Base-by-base conservation (phyloP, 2,113 vertebrate species). In the Ginglymostoma cirratum region DNA sequence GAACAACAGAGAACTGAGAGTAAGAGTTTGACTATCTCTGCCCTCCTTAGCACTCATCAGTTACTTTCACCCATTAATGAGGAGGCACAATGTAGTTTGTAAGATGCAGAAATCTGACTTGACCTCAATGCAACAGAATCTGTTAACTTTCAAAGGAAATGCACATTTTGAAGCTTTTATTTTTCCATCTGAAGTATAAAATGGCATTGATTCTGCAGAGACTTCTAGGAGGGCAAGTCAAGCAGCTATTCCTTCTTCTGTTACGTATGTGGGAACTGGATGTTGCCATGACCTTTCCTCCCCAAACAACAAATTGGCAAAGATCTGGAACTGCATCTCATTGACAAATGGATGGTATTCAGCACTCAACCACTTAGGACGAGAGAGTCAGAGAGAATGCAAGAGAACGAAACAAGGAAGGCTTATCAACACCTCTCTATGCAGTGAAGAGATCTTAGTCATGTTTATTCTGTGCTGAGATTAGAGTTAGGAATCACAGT, bases 181-280 rank as follows among this genome's bases (percentile, higher is more conserved):
- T 90, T 34, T 61, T 38, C 78, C 38, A 83, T 90, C 27, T 61
- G 34, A 90, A 61, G 52, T 61, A 90, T 90, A 52, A 61, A 61
- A 45, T 90, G 87, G 87, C 48, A 61, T 90, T 90, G 87, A 61
- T 61, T 48, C 87, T 90, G 52, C 55, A 34, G 52, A 34, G 87
- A 61, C 34, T 61, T 90, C 61, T 34, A 61, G 87, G 48, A 52
- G 10, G 7, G 87, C 55, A 61, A 61, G 52, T 52, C 52, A 61
- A 90, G 87, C 87, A 90, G 87, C 48, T 90, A 90, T 61, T 90
- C 87, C 87, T 90, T 61, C 87, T 52, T 90, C 87, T 90, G 87
- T 90, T 90, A 24, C 34, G 2, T 90, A 61, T 90, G 52, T 90
- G 87, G 87, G 87, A 90, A 90, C 87, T 34, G 52, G 87, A 61